phyloP scores from a whole-genome alignment of 2,113 vertebrate genomes.

The Aegotheles bennettii region DNA sequence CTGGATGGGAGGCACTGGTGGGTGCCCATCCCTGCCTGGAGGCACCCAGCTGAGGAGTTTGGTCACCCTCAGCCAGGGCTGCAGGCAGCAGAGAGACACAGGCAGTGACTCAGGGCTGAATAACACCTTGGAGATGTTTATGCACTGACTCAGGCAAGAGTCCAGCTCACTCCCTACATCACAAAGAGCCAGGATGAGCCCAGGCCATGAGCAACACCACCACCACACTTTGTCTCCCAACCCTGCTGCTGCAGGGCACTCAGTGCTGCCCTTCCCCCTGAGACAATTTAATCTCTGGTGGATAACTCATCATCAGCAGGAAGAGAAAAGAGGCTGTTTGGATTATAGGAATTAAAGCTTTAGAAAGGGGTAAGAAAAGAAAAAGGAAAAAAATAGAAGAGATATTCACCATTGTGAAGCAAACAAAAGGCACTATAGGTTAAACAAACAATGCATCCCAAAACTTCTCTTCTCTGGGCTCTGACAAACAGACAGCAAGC shows the following conservation, averaged over 20 bases:
- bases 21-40: background rate
- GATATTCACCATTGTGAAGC: background rate
- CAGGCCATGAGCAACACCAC: fast-evolving
- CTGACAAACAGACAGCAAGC: conserved; percentile 19
- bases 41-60: fast-evolving
- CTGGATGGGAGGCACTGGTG: fast-evolving
- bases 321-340: background rate
- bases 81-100: background rate
- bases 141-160: background rate
- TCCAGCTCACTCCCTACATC: background rate
- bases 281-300: background rate
- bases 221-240: background rate
- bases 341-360: background rate
- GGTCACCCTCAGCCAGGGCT: background rate
- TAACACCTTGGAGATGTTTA: background rate
- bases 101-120: background rate
- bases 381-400: background rate
- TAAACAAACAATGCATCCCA: background rate
- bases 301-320: background rate
- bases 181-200: fast-evolving
- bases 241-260: background rate
- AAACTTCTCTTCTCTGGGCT: background rate
- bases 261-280: background rate
- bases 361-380: background rate
- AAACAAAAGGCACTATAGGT: conserved; percentile 9